These are phyloP conservation scores for Geodia barretti DNA, from an alignment of 37 sponge, comb jelly and placozoan genomes.

Conservation along the genomic window DNA sequence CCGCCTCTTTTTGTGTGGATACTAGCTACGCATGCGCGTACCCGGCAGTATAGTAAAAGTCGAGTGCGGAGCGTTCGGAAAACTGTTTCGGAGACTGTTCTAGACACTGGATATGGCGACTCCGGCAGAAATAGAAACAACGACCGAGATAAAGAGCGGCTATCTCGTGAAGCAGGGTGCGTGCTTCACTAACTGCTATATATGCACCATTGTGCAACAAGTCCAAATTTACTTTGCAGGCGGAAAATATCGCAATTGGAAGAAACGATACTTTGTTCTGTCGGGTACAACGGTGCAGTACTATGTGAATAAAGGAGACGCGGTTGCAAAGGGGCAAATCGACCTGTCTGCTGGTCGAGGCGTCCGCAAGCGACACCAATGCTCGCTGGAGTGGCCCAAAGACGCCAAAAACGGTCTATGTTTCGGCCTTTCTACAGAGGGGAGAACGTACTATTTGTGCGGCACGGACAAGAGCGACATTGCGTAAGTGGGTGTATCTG, in stretches of 20 bases:
- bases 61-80: too few species aligned
- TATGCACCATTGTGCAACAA: too few species aligned
- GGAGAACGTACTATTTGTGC: conserved; percentile 17
- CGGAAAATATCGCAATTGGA: conserved; percentile 12
- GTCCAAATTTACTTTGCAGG: neutral
- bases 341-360: conserved; percentile 17
- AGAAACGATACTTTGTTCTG: conserved; percentile 22
- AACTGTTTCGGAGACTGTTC: too few species aligned
- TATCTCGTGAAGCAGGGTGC: neutral
- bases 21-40: too few species aligned
- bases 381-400: conserved; percentile 12
- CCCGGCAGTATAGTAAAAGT: too few species aligned
- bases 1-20: too few species aligned
- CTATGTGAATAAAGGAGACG: neutral
- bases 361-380: conserved; percentile 1
- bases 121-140: neutral
- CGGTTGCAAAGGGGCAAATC: neutral
- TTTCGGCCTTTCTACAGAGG: conserved; percentile 20
- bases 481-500: neutral
- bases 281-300: conserved; percentile 15
- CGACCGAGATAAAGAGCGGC: neutral
- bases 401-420: conserved; percentile 7
- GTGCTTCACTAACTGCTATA: too few species aligned
- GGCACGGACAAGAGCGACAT: conserved; percentile 3
- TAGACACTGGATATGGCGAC: too few species aligned